Evolutionary conservation across 2,113 vertebrate species (phyloP).

Genomic region (Macrotus californicus): DNA sequence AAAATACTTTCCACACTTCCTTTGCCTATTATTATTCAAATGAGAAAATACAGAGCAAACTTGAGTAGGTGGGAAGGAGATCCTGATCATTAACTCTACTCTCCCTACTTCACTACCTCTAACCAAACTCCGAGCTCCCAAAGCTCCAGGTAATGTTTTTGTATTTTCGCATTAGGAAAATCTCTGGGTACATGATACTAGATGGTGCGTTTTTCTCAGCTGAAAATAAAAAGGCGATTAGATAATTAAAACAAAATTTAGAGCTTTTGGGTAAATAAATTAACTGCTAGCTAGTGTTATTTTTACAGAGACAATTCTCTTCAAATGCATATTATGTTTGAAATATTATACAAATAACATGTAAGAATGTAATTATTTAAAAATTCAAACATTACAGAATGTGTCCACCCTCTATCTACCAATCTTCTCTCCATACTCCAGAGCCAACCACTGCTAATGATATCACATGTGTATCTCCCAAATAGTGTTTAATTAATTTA

Average conservation of each 20-base stretch:
- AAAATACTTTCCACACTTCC: background rate
- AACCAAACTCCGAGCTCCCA: background rate
- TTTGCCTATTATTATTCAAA: background rate
- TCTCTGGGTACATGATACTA: background rate
- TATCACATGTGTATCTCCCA: background rate
- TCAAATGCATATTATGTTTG: background rate
- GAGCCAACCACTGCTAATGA: background rate
- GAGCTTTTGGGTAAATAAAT: background rate
- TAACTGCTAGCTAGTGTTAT: background rate
- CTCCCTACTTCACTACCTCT: background rate
- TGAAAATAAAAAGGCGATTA: background rate
- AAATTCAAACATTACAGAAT: constrained; percentile 29
- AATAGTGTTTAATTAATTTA: constrained; percentile 6
- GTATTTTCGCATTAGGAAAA: background rate
- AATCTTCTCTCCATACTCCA: background rate
- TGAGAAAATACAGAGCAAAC: background rate
- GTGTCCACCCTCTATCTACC: background rate
- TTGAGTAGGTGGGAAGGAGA: background rate
- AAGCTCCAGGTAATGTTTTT: background rate
- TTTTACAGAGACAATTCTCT: background rate
- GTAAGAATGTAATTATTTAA: constrained; percentile 7
- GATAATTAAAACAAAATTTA: background rate
- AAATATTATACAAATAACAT: background rate
- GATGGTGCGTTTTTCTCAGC: background rate
- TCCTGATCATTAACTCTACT: background rate